Evolutionary conservation across 2,797 vertebrate genomes (phyloP), one percentile per base, ranked within the genome.

Genomic region (Poecilia picta): DNA sequence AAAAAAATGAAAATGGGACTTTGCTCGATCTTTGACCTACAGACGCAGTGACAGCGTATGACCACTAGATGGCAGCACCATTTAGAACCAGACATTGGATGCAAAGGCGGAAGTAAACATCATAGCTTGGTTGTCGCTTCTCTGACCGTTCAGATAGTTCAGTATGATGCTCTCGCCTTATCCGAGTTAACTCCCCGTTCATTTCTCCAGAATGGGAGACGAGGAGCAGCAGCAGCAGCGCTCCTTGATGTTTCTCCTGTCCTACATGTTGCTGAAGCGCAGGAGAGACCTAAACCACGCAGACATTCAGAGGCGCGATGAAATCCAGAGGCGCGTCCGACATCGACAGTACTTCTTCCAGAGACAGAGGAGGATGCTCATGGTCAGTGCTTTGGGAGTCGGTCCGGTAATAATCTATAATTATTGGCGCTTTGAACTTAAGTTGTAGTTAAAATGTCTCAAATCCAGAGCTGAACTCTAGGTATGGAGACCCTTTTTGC

Each of bases 281-380:
- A 89, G 95, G 59, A 93, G 95, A 46, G 95, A 95, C 81, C 46
- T 94, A 1, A 91, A 87, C 85, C 79, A 87, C 80, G 93, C 89
- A 0, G 85, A 94, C 81, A 47, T 73, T 0, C 91, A 94, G 87
- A 91, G 95, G 70, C 93, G 95, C 74, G 83, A 78, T 53, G 95
- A 96, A 82, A 82, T 93, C 64, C 94, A 96, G 68, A 92, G 95
- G 47, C 91, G 95, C 47, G 77, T 95, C 89, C 89, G 96, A 71
- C 94, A 96, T 49, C 89, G 95, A 8, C 95, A 95, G 76, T 94
- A 95, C 78, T 96, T 96, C 85, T 94, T 96, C 62, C 96, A 96
- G 90, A 94, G 94, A 43, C 95, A 96, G 85, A 93, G 94, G 80
- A 94, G 95, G 90, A 95, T 94, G 94, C 88, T 95, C 4, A 91